Percentiles rank a stretch among this genome's conserved stretches.
phyloP scores from a whole-genome alignment of 2,888 invertebrate species.

The Micoletzkya japonica region DNA sequence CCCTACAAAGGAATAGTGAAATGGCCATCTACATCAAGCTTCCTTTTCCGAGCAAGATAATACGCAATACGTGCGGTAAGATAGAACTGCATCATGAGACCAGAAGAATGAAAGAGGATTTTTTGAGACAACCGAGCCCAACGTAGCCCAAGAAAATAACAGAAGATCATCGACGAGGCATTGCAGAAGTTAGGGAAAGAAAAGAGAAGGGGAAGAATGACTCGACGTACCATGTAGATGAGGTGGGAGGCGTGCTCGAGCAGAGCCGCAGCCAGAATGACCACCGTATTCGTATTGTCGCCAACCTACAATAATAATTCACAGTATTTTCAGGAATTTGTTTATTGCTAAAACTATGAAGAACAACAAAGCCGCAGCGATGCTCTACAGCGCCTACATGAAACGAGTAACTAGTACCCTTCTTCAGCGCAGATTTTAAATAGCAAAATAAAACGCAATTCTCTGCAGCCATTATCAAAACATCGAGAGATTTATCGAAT shows the following conservation, averaged over 20 bases:
- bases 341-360: slow-evolving; percentile 3
- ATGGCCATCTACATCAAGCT: neutral
- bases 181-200: slow-evolving; percentile 13
- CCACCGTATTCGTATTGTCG: slow-evolving; percentile 97
- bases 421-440: no score
- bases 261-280: slow-evolving; percentile 88
- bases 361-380: no score
- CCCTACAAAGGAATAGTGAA: slow-evolving; percentile 72
- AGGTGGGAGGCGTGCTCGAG: slow-evolving; percentile 89
- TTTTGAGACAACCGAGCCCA: no score
- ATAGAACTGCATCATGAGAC: no score
- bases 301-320: slow-evolving; percentile 68
- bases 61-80: no score
- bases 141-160: no score
- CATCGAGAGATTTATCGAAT: no score
- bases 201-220: slow-evolving; percentile 15
- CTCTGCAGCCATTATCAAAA: no score
- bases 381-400: no score
- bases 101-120: no score
- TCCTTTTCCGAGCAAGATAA: neutral
- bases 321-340: neutral
- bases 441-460: no score
- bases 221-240: slow-evolving; percentile 70
- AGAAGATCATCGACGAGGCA: neutral
- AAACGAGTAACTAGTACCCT: no score